Evolutionary conservation across 2,113 vertebrate species (phyloP).

Genomic region (western clawed frog (Xenopus tropicalis)): UCB_Xtro_10.0 CM004447.2:34066501-34067000

Average conservation of each 20-base stretch:
- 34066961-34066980: conserved; percentile 92
- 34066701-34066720: conserved; percentile 99
- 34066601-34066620: conserved; percentile 84
- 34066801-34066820: conserved; percentile 69
- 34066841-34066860: conserved; percentile 97
- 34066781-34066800: conserved; percentile 93
- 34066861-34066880: conserved; percentile 95
- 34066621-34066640: conserved; percentile 89
- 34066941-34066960: conserved; percentile 98
- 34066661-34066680: conserved; percentile 38
- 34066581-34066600: conserved; percentile 85
- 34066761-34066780: conserved; percentile 99
- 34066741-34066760: conserved; percentile 99
- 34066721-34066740: conserved; percentile 99
- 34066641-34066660: conserved; percentile 91
- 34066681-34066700: conserved; percentile 82
- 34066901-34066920: conserved; percentile 86
- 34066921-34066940: conserved; percentile 93
- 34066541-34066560: conserved; percentile 97
- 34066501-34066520: conserved; percentile 99
- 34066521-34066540: conserved; percentile 98
- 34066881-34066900: conserved; percentile 93
- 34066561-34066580: conserved; percentile 79
- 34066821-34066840: conserved; percentile 96
- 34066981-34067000: conserved; percentile 68